These are phyloP conservation scores for Dermatemys mawii DNA, from an alignment of 2,113 vertebrate genomes.

Conservation along the genomic window DNA sequence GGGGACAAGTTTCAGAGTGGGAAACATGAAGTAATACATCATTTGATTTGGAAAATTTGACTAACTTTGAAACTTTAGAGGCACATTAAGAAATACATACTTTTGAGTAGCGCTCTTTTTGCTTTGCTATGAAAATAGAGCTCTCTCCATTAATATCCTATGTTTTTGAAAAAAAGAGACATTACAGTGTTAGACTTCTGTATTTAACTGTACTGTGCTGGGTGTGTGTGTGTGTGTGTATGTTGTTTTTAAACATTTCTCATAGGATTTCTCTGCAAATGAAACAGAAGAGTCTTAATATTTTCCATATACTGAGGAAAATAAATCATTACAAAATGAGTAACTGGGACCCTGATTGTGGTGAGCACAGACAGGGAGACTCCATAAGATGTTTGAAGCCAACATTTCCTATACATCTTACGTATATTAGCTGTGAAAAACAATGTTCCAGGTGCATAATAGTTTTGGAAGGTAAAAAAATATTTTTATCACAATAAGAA, in stretches of 20 bases:
- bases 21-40: constrained; percentile 58
- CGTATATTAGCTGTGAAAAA: background rate
- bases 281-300: background rate
- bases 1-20: background rate
- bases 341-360: background rate
- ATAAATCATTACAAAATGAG: background rate
- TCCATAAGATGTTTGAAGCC: no score
- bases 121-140: background rate
- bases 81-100: constrained; percentile 54
- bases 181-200: background rate
- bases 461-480: background rate
- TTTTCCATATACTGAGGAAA: background rate
- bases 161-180: constrained; percentile 26
- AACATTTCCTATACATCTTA: background rate
- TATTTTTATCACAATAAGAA: background rate
- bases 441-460: background rate
- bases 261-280: background rate
- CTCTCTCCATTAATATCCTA: background rate
- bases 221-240: background rate
- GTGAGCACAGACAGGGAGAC: background rate
- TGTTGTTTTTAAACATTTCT: background rate
- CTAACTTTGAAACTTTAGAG: constrained; percentile 57
- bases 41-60: constrained; percentile 61
- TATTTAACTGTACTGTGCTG: background rate
- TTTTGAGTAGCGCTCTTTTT: constrained; percentile 32